Evolutionary conservation across 2,888 invertebrate genomes (phyloP), one percentile per base, ranked within the genome.

Genomic region (Callyntrura guangdongensis): DNA sequence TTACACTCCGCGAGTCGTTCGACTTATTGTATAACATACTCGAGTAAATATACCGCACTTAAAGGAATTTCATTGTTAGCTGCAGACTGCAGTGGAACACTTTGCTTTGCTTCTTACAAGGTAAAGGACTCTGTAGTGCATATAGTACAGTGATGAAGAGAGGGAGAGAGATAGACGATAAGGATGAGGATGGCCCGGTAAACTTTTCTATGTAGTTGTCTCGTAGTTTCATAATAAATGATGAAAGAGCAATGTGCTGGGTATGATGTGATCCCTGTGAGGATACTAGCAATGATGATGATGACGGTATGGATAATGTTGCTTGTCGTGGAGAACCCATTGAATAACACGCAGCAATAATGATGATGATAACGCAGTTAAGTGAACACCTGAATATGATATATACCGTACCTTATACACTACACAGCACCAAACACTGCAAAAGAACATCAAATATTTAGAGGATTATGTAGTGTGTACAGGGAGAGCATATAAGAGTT

Each of bases 291-390:
- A n/a, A 59, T 25, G 22, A 53, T 27, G 79, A 79, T 22, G 77
- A n/a, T n/a, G 72, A 36, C 36, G 64, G 11, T 45, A 36, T 6
- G 36, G 72, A 72, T 72, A 22, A 22, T 79, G 25, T 56, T 25
- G 79, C 79, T 56, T 79, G 79, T 79, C 79, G 27, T 53, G 79
- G 53, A 17, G 56, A 56, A 77, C n/a, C 79, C 79, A 79, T 53
- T 79, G 79, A 79, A 56, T 0, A 79, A 22, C 36, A 59, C 49
- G 53, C 53, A 77, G 53, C 12, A 53, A 49, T 77, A 53, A 77
- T 22, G 14, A 20, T 12, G 11, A 12, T 36, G 6, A 36, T 36
- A 36, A 14, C 22, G 14, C 0, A n/a, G 22, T 14, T 53, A 53
- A 53, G n/a, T 79, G 25, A 79, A 27, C 79, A 79, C 79, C 79